A percentile compares a stretch with the other conserved stretches of the same genome.
phyloP scores from a whole-genome alignment of 92 coral and sea anemone genomes.

The Chrysogorgia sp. region DNA sequence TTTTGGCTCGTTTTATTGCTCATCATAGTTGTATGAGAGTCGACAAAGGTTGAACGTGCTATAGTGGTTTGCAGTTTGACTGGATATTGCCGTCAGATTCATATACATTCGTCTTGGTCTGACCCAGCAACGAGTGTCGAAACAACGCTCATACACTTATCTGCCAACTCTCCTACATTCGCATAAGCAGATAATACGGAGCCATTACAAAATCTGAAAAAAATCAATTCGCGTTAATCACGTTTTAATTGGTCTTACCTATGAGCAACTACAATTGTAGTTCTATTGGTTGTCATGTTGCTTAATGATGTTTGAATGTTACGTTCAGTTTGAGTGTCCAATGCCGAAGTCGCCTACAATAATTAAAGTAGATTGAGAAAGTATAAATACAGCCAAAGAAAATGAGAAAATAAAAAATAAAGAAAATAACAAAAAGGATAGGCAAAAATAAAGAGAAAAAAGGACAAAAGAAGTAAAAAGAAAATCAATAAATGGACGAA shows the following conservation, averaged over 20 bases:
- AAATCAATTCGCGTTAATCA: too few relatives aligned
- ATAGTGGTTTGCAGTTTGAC: too few relatives aligned
- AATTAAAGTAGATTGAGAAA: neutral
- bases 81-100: too few relatives aligned
- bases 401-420: neutral
- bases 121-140: too few relatives aligned
- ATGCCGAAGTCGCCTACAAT: slow-evolving; percentile 92
- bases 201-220: neutral
- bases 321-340: slow-evolving; percentile 94
- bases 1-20: too few relatives aligned
- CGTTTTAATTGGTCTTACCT: slow-evolving; percentile 56
- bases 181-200: too few relatives aligned
- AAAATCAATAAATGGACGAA: neutral
- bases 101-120: too few relatives aligned
- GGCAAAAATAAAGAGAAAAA: neutral
- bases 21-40: too few relatives aligned
- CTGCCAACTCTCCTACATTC: too few relatives aligned
- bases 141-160: too few relatives aligned
- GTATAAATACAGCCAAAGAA: neutral
- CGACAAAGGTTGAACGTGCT: too few relatives aligned
- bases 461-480: neutral
- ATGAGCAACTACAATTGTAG: slow-evolving; percentile 98
- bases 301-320: slow-evolving; percentile 94
- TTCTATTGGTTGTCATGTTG: slow-evolving; percentile 92
- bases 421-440: neutral